Base-by-base conservation (phyloP, 2,113 vertebrate genomes). In the Galemys pyrenaicus region DNA sequence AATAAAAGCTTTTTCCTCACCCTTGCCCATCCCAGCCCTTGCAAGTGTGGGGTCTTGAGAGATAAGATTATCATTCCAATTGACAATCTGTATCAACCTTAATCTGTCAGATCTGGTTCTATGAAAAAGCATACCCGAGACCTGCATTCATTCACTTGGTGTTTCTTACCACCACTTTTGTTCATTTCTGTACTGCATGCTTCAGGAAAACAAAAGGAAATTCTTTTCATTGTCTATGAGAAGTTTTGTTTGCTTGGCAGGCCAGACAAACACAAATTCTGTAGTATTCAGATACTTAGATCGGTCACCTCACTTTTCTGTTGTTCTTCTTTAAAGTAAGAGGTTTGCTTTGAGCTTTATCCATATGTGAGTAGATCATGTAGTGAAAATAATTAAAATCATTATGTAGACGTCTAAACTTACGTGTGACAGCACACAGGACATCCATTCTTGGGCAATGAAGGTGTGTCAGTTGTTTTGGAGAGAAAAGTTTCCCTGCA, bases 281-380 rank as follows among this genome's bases (percentile, higher is more conserved):
- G 77, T 80, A 96, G 56, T 58, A 58, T 44, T 65, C 49, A 46
- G 9, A 49, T 49, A 44, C 51, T 86, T 67, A 64, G 39, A 60
- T 30, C 60, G 39, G 41, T 67, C 56, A 30, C 20, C 68, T 83
- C 51, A 56, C 12, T 70, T 62, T 60, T 70, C 30, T 35, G 20
- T 28, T 62, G 77, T 95, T 89, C 79, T 62, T 90, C 64, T 73
- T 93, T 54, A n/a, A 78, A 65, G 32, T 56, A 32, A 77, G 46
- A 90, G 46, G 60, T 49, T 41, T 32, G 41, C 24, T 44, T 44
- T 44, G 9, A 44, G 60, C 9, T 20, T 24, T 35, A 9, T 75
- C 44, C 20, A 0, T 81, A 68, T n/a, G 0, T 41, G 17, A 30
- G 37, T 49, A 26, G 22, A 54, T n/a, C 68, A 65, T 49, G n/a